Conservation (phyloP, 1,140 invertebrate species). For the Nephotettix cincticeps region DNA sequence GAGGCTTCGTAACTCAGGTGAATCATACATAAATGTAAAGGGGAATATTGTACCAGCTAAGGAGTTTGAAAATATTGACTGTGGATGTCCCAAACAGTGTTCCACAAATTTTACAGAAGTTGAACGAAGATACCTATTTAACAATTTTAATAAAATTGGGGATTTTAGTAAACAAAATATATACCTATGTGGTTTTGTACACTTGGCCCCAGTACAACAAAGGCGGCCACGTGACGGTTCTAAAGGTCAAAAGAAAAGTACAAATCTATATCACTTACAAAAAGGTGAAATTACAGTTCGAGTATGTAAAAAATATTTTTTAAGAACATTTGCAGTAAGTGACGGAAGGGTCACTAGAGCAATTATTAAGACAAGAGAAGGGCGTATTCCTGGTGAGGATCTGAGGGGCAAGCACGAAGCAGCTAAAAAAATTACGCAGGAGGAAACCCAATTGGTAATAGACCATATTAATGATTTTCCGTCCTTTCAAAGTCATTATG, state of each 20-base stretch:
- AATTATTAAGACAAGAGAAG: not conserved
- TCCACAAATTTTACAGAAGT: not conserved
- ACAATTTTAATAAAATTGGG: constrained; percentile 21
- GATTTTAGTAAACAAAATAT: constrained; percentile 29
- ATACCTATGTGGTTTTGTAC: constrained; percentile 27
- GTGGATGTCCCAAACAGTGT: constrained; percentile 22
- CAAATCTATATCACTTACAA: constrained; percentile 12
- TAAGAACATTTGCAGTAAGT: constrained; percentile 7
- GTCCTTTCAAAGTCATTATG: constrained; percentile 19
- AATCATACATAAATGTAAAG: constrained; percentile 22
- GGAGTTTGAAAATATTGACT: constrained; percentile 19
- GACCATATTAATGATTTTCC: constrained; percentile 28
- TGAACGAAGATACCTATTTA: constrained; percentile 15
- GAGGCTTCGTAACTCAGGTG: constrained; percentile 4
- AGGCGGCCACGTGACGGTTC: constrained; percentile 12
- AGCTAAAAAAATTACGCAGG: constrained; percentile 7
- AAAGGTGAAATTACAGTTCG: constrained; percentile 5
- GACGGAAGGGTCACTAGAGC: constrained; percentile 24
- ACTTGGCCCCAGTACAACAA: constrained; percentile 1
- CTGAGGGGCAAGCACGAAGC: constrained; percentile 21
- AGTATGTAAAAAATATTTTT: constrained; percentile 25
- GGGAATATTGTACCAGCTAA: constrained; percentile 21
- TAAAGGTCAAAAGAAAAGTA: constrained; percentile 7
- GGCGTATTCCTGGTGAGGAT: constrained; percentile 14
- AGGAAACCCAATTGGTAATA: constrained; percentile 21